Percentiles rank a stretch among this genome's conserved stretches.
phyloP scores from a whole-genome alignment of 2,888 invertebrate species.

The Heliconius charithonia region DNA sequence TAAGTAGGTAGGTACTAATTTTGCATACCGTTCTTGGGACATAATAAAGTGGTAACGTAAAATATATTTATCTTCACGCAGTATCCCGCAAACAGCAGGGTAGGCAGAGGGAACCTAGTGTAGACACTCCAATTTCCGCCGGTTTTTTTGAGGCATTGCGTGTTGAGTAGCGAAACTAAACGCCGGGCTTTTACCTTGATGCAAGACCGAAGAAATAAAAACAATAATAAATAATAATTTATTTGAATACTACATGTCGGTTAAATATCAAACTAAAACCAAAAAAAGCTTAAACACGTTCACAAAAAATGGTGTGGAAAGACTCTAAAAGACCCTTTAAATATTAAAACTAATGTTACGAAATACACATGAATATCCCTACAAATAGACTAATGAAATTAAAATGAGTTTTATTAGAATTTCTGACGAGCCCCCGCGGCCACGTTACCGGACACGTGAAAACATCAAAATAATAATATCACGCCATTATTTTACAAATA shows the following conservation, averaged over 20 bases:
- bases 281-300: not conserved
- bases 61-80: not conserved
- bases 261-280: not conserved
- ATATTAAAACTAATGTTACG: constrained; percentile 56
- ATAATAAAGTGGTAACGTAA: not conserved
- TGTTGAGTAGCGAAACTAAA: too few species aligned
- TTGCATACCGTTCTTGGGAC: not conserved
- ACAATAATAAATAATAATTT: too few species aligned
- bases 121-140: too few species aligned
- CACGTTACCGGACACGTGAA: constrained; percentile 72
- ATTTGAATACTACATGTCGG: not conserved
- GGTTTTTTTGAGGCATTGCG: too few species aligned
- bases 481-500: constrained; percentile 61
- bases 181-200: too few species aligned
- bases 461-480: constrained; percentile 60
- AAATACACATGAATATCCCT: constrained; percentile 59
- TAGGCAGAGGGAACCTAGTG: too few species aligned
- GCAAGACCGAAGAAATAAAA: too few species aligned
- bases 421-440: constrained; percentile 53
- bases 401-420: constrained; percentile 68
- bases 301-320: constrained; percentile 8
- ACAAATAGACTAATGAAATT: constrained; percentile 65
- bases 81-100: too few species aligned
- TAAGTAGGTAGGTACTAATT: not conserved
- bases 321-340: constrained; percentile 48